Evolutionary conservation across 2,888 invertebrate genomes (phyloP).

Genomic region (Stenichneumon culpator): DNA sequence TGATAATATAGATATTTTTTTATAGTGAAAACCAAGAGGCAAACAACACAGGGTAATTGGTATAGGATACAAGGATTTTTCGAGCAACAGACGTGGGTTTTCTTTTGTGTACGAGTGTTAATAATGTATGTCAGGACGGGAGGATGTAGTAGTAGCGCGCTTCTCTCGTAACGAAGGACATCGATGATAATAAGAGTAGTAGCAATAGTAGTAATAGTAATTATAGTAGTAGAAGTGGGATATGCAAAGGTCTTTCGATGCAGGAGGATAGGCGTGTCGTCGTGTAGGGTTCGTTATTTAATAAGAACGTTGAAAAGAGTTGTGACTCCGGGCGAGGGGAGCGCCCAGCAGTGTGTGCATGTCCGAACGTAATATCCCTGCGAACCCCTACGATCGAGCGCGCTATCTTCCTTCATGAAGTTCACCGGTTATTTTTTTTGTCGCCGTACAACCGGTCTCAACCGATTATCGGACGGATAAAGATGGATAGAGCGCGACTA

Average conservation of each 20-base stretch:
- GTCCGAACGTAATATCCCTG: conserved; percentile 46
- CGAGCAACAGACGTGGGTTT: conserved; percentile 62
- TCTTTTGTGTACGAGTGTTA: conserved; percentile 55
- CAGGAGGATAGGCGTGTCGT: conserved; percentile 64
- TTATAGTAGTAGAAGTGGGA: conserved; percentile 29
- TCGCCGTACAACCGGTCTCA: conserved; percentile 5
- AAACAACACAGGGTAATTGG: conserved; percentile 79
- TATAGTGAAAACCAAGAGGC: conserved; percentile 83
- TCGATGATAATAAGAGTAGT: conserved; percentile 45
- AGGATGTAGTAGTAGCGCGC: conserved; percentile 46
- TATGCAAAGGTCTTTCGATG: conserved; percentile 44
- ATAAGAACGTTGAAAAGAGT: conserved; percentile 63
- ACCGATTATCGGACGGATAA: conserved; percentile 45
- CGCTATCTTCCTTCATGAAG: conserved; percentile 64
- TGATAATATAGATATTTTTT: conserved; percentile 54
- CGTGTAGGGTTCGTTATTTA: conserved; percentile 60
- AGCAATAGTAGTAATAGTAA: conserved; percentile 18
- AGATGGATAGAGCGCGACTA: conserved; percentile 36
- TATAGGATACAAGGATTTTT: conserved; percentile 58
- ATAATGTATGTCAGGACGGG: conserved; percentile 47
- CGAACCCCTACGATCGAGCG: conserved; percentile 64
- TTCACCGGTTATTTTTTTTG: conserved; percentile 27
- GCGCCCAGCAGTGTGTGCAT: conserved; percentile 38
- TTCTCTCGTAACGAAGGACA: conserved; percentile 49
- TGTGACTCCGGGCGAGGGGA: conserved; percentile 59